Evolutionary conservation across 2,888 invertebrate genomes (phyloP).

Genomic region (Chymomyza caudatula): DNA sequence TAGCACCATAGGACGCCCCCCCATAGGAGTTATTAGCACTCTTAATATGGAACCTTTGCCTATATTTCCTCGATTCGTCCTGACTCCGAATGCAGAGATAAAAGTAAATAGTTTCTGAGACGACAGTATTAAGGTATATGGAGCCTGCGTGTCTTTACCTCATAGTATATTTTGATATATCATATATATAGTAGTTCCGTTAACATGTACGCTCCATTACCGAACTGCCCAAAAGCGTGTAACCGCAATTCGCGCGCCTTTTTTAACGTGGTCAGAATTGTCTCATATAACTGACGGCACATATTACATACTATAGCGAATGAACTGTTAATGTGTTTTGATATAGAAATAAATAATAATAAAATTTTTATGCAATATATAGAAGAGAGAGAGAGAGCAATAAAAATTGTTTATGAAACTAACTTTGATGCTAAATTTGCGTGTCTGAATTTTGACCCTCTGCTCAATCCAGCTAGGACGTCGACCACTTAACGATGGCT

Average conservation of each 20-base stretch:
- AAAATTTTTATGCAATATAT: constrained; percentile 37
- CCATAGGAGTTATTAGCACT: too few relatives aligned
- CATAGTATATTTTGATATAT: too few relatives aligned
- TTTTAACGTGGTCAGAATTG: constrained; percentile 2
- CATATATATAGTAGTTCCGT: neutral
- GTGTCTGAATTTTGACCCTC: constrained; percentile 79
- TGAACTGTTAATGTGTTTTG: neutral
- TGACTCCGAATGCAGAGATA: too few relatives aligned
- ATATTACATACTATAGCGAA: neutral
- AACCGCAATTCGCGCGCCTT: constrained; percentile 20
- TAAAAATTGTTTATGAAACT: constrained; percentile 75
- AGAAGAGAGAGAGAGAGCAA: constrained; percentile 39
- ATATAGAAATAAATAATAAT: neutral
- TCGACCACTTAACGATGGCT: constrained; percentile 78
- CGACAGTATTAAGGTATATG: too few relatives aligned
- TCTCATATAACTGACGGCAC: neutral
- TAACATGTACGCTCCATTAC: neutral
- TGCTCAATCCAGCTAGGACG: constrained; percentile 79
- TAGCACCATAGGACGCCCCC: too few relatives aligned
- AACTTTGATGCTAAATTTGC: constrained; percentile 79
- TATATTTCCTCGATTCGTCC: too few relatives aligned
- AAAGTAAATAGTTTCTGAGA: too few relatives aligned
- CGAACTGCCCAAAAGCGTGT: constrained; percentile 13
- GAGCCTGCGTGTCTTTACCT: too few relatives aligned
- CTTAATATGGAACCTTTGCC: too few relatives aligned